Conservation (phyloP, 2,113 vertebrate species). For the Rallus limicola region DNA sequence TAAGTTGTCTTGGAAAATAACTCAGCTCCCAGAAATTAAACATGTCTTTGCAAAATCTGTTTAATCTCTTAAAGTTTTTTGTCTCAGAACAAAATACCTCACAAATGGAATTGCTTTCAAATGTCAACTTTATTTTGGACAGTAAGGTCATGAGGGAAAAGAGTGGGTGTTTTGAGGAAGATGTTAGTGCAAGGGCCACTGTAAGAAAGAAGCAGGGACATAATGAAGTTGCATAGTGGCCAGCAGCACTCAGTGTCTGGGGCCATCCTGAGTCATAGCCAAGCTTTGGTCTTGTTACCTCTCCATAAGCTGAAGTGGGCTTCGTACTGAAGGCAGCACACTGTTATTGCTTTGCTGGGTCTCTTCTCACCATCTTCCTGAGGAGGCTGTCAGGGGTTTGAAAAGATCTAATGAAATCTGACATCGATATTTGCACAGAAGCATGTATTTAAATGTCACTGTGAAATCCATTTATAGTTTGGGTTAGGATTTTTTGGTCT, state of each 20-base stretch:
- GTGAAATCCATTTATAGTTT: background rate
- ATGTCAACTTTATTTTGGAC: background rate
- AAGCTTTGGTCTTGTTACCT: background rate
- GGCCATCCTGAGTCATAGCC: background rate
- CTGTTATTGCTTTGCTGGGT: background rate
- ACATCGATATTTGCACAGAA: background rate
- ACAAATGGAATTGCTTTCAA: background rate
- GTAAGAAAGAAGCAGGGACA: background rate
- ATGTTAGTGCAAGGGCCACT: background rate
- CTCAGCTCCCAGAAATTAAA: background rate
- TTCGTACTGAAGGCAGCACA: background rate
- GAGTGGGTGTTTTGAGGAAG: background rate
- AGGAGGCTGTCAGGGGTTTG: background rate
- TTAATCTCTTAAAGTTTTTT: background rate
- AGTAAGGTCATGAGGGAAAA: background rate
- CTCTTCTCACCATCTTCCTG: background rate
- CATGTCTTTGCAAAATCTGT: background rate
- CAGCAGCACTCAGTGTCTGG: background rate
- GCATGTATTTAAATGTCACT: background rate
- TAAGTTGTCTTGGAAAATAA: background rate
- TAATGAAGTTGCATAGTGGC: background rate
- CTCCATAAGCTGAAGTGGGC: background rate
- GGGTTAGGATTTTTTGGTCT: background rate
- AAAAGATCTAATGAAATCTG: rapidly evolving
- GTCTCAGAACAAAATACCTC: background rate